phyloP scores from a whole-genome alignment of 1,140 invertebrate species.

The Brachionus rotundiformis region DNA sequence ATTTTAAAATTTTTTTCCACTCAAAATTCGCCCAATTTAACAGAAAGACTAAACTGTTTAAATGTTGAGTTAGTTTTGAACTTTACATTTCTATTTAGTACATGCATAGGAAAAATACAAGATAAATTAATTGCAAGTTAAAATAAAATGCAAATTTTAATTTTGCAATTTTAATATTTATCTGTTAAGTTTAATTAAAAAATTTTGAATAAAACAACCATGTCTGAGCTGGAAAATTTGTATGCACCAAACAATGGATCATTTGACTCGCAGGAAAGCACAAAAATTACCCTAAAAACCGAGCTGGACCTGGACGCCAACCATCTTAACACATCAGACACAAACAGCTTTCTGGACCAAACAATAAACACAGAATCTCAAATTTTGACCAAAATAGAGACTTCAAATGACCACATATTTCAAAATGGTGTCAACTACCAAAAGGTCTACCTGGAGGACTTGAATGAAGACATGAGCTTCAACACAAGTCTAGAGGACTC shows the following conservation, averaged over 20 bases:
- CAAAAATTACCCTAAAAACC: conserved; percentile 37
- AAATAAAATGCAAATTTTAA: not conserved
- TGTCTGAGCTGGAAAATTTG: conserved; percentile 25
- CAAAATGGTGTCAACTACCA: conserved; percentile 26
- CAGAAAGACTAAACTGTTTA: too few species aligned
- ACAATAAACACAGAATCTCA: not conserved
- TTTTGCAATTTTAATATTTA: not conserved
- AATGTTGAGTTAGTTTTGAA: too few species aligned
- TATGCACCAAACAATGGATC: not conserved
- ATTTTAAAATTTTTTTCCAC: too few species aligned
- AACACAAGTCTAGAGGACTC: conserved; percentile 18
- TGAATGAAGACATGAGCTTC: conserved; percentile 15
- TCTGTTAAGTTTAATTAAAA: not conserved
- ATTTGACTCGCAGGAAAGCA: conserved; percentile 12
- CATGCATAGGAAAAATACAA: too few species aligned
- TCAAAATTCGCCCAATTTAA: too few species aligned
- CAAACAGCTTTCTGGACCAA: not conserved
- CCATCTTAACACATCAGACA: not conserved
- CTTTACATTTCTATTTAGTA: too few species aligned
- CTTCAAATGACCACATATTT: not conserved
- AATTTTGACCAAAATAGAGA: conserved; percentile 19
- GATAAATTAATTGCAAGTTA: not conserved
- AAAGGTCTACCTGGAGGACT: not conserved
- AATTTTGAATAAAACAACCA: not conserved
- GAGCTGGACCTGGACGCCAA: conserved; percentile 1